Evolutionary conservation across 2,797 vertebrate genomes (phyloP), one percentile per base, ranked within the genome.

Genomic region (Coregonus suidteri): DNA sequence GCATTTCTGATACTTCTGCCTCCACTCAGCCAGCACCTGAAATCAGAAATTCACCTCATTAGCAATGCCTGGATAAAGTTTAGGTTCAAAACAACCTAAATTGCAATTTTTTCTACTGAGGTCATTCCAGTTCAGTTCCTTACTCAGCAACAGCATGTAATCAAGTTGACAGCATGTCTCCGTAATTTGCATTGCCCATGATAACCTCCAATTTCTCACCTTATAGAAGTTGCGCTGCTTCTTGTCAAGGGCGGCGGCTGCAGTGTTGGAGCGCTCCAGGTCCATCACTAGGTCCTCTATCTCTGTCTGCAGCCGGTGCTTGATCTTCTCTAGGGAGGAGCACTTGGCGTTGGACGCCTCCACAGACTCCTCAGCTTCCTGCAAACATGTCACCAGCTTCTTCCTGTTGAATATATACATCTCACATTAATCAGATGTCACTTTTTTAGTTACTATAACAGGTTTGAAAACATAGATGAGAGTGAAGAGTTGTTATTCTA

Each of bases 151-250:
- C 54, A 18, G 9, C 16, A 56, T 56, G 54, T n/a, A 6, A 59
- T 59, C 5, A 59, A n/a, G 54, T 59, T 59, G 54, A 56, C 16
- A 56, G 18, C 54, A n/a, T 16, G 18, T 18, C 54, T 56, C 54
- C 1, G 54, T 59, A 18, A 7, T 59, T 59, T 2, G 6, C 54
- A 59, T 59, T 59, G 4, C 3, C 20, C 65, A 35, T 6, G 65
- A 67, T 59, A 59, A n/a, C 6, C 18, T n/a, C 54, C 18, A n/a
- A 54, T 4, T 18, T 3, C 53, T 54, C 16, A 54, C 93, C 88
- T 96, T 94, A 89, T 98, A 97, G 41, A 98, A 94, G 91, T 96
- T 97, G 47, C 96, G 94, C 83, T 99, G 97, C 81, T 98, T 98
- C 90, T 96, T 98, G 91, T 99, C 97, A 76, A 98, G 91, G 0